Conservation (phyloP, 2,888 invertebrate species). For the Chloroclystis v-ata region DNA sequence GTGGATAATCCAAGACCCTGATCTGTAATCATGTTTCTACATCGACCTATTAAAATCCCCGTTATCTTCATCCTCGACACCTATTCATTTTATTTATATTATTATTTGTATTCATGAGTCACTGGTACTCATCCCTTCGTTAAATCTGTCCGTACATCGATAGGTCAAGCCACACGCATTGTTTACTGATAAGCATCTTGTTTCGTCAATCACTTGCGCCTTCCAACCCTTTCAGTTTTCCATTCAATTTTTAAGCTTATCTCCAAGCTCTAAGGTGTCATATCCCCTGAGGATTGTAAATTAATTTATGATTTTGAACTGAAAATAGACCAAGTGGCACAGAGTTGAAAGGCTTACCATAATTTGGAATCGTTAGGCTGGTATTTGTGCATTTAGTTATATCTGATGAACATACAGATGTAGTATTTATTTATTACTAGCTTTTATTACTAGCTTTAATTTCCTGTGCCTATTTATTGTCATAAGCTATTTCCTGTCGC, state of each 20-base stretch:
- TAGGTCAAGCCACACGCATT: constrained; percentile 68
- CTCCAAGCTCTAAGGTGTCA: constrained; percentile 8
- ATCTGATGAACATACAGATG: neutral
- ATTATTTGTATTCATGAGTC: constrained; percentile 26
- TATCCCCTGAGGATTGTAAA: constrained; percentile 1
- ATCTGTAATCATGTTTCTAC: neutral
- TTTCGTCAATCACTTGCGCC: constrained; percentile 56
- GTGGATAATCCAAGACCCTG: neutral
- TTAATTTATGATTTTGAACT: constrained; percentile 41
- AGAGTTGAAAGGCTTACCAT: constrained; percentile 42
- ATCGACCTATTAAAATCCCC: neutral
- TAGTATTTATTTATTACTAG: neutral
- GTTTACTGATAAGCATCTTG: constrained; percentile 65
- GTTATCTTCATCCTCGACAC: neutral
- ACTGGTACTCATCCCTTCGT: constrained; percentile 39
- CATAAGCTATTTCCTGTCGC: too few relatives aligned
- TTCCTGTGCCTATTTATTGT: too few relatives aligned
- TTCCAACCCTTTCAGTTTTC: constrained; percentile 32
- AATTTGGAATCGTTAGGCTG: constrained; percentile 41
- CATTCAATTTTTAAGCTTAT: constrained; percentile 10
- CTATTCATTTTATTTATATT: neutral
- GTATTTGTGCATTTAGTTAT: neutral
- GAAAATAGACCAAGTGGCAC: constrained; percentile 46
- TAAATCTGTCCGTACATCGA: constrained; percentile 44
- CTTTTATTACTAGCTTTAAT: too few relatives aligned